Percentiles rank a stretch among this genome's conserved stretches.
Evolutionary conservation across 1,140 invertebrate genomes (phyloP).

Genomic region (Sipha flava): DNA sequence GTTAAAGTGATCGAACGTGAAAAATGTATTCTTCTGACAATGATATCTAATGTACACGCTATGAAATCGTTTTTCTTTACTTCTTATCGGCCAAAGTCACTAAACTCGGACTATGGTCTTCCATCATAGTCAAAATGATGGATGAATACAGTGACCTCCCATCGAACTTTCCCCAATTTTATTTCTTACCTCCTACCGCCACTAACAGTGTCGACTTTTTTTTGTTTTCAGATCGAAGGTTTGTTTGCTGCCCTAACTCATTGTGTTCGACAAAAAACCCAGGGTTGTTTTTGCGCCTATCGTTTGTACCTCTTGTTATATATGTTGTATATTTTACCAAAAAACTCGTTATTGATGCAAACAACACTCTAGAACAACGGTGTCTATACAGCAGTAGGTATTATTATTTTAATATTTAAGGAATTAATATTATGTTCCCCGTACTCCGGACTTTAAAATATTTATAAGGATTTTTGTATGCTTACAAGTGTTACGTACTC

Average conservation of each 20-base stretch:
- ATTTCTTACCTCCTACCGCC: not conserved
- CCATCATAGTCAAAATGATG: conserved; percentile 31
- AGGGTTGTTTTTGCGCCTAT: not conserved
- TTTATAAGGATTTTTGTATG: no score
- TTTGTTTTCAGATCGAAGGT: not conserved
- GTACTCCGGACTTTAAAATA: no score
- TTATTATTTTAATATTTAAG: no score
- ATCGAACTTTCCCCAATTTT: conserved; percentile 9
- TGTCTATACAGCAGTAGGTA: no score
- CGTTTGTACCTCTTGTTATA: not conserved
- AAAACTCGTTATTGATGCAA: not conserved
- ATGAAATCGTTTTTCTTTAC: not conserved
- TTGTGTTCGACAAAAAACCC: not conserved
- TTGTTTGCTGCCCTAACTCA: not conserved
- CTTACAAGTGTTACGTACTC: no score
- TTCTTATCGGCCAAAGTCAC: not conserved
- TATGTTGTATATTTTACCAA: not conserved
- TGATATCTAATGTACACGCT: not conserved
- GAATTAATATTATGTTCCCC: no score
- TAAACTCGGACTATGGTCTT: conserved; percentile 1
- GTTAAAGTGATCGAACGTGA: not conserved
- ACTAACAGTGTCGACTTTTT: not conserved
- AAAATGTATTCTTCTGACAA: conserved; percentile 3
- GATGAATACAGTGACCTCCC: conserved; percentile 8
- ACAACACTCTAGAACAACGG: no score